Conservation (phyloP, 2,113 vertebrate genomes). For the Spermophilus dauricus region DNA sequence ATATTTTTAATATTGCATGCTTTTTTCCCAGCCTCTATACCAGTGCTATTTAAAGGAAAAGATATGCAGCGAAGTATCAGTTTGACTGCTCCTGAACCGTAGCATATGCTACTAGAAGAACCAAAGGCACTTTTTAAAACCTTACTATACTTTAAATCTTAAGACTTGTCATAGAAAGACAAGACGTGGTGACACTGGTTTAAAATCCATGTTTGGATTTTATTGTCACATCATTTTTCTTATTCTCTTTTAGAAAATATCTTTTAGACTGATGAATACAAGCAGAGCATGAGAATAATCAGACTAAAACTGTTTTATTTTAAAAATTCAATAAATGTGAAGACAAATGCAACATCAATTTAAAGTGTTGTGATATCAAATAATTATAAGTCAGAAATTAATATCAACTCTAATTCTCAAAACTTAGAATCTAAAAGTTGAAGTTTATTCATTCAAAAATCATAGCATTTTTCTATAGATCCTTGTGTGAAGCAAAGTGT, state of each 20-base stretch:
- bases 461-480: background rate
- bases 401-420: background rate
- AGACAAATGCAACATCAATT: background rate
- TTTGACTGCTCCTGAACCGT: slow-evolving; percentile 75
- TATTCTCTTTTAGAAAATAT: slow-evolving; percentile 7
- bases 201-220: slow-evolving; percentile 65
- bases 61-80: slow-evolving; percentile 60
- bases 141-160: slow-evolving; percentile 26
- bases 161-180: slow-evolving; percentile 31
- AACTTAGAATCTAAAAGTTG: background rate
- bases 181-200: slow-evolving; percentile 53
- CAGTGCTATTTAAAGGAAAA: slow-evolving; percentile 83
- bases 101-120: slow-evolving; percentile 75
- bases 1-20: slow-evolving; percentile 80
- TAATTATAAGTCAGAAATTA: background rate
- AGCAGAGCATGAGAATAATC: background rate
- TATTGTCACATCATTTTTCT: background rate
- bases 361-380: background rate
- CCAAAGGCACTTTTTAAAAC: slow-evolving; percentile 54
- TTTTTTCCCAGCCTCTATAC: slow-evolving; percentile 37
- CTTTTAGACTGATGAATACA: background rate
- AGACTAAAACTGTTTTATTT: background rate
- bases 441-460: background rate
- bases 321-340: background rate
- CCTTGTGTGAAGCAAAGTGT: background rate